Conservation (phyloP, 35 echinoderm and acorn worm species). For the Ptychodera flava region DNA sequence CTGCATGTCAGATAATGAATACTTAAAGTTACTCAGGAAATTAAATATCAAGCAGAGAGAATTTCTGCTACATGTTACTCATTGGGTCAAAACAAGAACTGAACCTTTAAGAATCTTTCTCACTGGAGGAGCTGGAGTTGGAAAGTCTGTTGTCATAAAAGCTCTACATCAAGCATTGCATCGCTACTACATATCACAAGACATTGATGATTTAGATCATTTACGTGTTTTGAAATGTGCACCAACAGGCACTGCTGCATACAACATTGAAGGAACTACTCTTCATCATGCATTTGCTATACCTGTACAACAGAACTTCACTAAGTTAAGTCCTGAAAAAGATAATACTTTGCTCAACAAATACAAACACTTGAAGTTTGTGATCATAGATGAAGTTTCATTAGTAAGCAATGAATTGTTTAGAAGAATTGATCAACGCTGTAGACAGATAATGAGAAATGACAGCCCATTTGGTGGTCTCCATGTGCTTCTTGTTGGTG, state of each 20-base stretch:
- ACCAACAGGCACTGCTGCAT: slow-evolving; percentile 40
- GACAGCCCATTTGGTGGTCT: slow-evolving; percentile 27
- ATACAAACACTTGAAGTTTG: slow-evolving; percentile 13
- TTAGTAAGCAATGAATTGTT: slow-evolving; percentile 36
- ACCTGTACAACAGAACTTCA: background rate
- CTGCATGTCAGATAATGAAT: slow-evolving; percentile 13
- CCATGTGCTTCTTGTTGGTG: slow-evolving; percentile 30
- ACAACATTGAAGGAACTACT: slow-evolving; percentile 30
- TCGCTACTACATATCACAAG: slow-evolving; percentile 18
- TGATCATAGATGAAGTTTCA: slow-evolving; percentile 45
- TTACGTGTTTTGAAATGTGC: slow-evolving; percentile 6
- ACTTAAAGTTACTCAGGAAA: slow-evolving; percentile 9
- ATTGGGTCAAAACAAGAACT: slow-evolving; percentile 24
- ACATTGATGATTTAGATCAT: background rate
- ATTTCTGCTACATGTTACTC: slow-evolving; percentile 24
- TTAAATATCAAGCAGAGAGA: slow-evolving; percentile 41
- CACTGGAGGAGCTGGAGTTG: slow-evolving; percentile 59
- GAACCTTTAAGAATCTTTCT: slow-evolving; percentile 38
- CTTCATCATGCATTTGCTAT: slow-evolving; percentile 27
- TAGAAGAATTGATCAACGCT: slow-evolving; percentile 24
- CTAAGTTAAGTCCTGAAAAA: background rate
- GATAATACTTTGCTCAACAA: slow-evolving; percentile 13
- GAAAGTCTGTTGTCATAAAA: slow-evolving; percentile 41
- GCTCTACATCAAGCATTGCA: slow-evolving; percentile 42
- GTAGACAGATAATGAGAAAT: slow-evolving; percentile 21